These are phyloP conservation scores for Orbicella faveolata DNA, from an alignment of 64 coral and sea anemone genomes.

Conservation along the genomic window DNA sequence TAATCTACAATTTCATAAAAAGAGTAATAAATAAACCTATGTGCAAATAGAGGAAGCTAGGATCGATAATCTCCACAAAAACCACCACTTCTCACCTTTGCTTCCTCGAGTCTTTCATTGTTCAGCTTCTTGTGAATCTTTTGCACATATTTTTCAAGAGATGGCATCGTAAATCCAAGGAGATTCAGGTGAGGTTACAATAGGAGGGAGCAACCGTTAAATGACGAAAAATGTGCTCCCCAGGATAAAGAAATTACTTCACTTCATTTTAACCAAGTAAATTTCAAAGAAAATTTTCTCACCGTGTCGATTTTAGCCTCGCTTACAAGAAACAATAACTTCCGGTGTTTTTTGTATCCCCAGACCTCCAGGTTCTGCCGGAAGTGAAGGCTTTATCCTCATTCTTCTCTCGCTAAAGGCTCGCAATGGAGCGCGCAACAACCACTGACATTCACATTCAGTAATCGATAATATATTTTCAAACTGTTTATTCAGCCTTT, in stretches of 20 bases:
- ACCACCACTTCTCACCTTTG: constrained; percentile 31
- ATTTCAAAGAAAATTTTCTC: not conserved
- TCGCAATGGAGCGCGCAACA: too few relatives aligned
- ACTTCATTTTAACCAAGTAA: not conserved
- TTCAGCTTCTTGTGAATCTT: constrained; percentile 64
- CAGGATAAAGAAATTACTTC: not conserved
- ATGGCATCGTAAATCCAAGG: constrained; percentile 17
- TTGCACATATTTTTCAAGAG: constrained; percentile 52
- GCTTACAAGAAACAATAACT: not conserved
- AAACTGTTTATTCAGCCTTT: too few relatives aligned
- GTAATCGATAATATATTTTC: too few relatives aligned
- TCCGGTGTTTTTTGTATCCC: constrained; percentile 12
- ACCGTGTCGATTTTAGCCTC: constrained; percentile 1
- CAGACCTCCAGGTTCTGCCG: not conserved
- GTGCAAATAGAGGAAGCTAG: too few relatives aligned
- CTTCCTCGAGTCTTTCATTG: constrained; percentile 47
- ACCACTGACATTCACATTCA: too few relatives aligned
- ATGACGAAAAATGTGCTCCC: not conserved
- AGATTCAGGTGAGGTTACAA: not conserved
- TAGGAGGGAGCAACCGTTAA: not conserved
- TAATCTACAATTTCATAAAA: constrained; percentile 49
- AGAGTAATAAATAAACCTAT: not conserved
- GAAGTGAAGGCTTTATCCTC: too few relatives aligned
- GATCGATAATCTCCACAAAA: too few relatives aligned
- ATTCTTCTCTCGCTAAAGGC: too few relatives aligned